Conservation (phyloP, 1,140 invertebrate species). For the Drosophila nigromelanica region DNA sequence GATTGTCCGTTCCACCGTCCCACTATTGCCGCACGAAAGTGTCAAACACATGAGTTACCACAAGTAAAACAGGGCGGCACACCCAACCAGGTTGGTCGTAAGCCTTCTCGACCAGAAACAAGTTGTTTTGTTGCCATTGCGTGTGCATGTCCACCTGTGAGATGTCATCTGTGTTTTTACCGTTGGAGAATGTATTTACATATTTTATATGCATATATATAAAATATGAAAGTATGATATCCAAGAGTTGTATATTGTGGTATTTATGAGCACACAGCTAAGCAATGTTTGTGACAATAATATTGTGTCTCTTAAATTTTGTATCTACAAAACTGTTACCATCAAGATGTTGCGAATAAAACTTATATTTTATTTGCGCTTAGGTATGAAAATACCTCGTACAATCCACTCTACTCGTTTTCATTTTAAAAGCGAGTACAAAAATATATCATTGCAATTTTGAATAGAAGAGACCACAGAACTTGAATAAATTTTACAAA, state of each 20-base stretch:
- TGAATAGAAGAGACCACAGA: no score
- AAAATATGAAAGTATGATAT: neutral
- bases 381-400: no score
- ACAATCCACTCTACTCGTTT: no score
- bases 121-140: slow-evolving; percentile 15
- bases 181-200: neutral
- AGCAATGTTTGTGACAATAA: neutral
- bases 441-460: no score
- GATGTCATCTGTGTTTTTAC: slow-evolving; percentile 35
- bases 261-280: neutral
- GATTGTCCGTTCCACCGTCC: slow-evolving; percentile 38
- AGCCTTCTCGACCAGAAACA: slow-evolving; percentile 16
- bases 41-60: slow-evolving; percentile 54
- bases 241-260: neutral
- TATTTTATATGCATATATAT: neutral
- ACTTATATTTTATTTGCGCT: no score
- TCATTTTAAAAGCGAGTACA: no score
- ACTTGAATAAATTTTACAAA: no score
- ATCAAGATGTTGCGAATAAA: no score
- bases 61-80: slow-evolving; percentile 12
- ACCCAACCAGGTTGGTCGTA: neutral
- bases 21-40: slow-evolving; percentile 31
- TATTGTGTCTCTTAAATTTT: no score
- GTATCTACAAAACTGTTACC: no score
- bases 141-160: slow-evolving; percentile 28